Base-by-base conservation (phyloP, 2,888 invertebrate species). In the Seira ritae region DNA sequence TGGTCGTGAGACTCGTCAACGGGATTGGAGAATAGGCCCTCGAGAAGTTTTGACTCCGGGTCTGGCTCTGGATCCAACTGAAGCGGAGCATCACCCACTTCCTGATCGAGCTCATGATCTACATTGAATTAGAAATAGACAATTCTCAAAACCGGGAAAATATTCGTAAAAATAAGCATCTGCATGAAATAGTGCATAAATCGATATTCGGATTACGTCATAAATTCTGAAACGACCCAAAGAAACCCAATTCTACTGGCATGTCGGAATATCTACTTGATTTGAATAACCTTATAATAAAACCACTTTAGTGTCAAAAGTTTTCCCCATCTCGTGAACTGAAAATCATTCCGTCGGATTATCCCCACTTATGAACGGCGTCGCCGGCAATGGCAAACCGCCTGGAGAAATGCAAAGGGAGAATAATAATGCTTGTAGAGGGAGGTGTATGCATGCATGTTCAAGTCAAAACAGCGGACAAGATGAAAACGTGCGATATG, bases 11-110 rank as follows among this genome's bases (percentile, higher is more conserved):
- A 74, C 4, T 79, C 73, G 4, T 37, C 15, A 1, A 23, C 50
- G 17, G 69, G 73, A 74, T 80, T 74, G 15, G 42, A 1, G 22
- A 80, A 80, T 1, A 80, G 24, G 10, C 80, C 80, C 22, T 85
- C 80, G 73, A 85, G 67, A 75, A 79, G 70, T 84, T 85, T 71
- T 75, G 82, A 83, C 69, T 86, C 81, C 17, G 72, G 70, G 20
- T 84, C 84, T 20, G 22, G 75, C 23, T 84, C 84, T 31, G 68
- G 67, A 46, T 80, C 80, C 72, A 55, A 17, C 31, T 72, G 74
- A 66, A 74, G 80, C 73, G 72, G 84, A 62, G 72, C 76, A 70
- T 84, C 55, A 55, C 76, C 87, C 46, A 84, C 19, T 17, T 87
- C 87, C 31, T 78, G 84, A 12, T 87, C 86, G 10, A 70, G 72